These are phyloP conservation scores for Drosophila saltans DNA, from an alignment of 1,140 invertebrate species.

Conservation along the genomic window DNA sequence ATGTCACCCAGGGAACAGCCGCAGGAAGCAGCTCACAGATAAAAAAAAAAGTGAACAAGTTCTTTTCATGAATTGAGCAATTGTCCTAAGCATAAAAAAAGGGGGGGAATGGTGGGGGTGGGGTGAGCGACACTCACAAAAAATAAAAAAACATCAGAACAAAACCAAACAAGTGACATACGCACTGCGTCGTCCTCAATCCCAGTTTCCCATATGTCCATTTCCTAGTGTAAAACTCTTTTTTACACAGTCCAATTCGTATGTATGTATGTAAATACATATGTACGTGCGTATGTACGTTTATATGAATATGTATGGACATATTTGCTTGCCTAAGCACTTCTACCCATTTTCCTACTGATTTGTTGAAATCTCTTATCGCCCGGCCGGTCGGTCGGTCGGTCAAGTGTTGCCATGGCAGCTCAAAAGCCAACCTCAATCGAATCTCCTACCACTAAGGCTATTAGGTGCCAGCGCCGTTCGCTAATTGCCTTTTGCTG, in stretches of 20 bases:
- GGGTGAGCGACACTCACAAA: too few relatives aligned
- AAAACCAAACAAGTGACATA: constrained; percentile 75
- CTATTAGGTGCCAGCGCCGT: constrained; percentile 52
- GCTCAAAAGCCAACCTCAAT: constrained; percentile 39
- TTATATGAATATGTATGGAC: constrained; percentile 50
- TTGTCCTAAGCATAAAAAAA: constrained; percentile 57
- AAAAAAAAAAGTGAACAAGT: constrained; percentile 29
- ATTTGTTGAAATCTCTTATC: constrained; percentile 80
- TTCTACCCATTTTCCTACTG: constrained; percentile 59
- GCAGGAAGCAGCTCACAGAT: constrained; percentile 56
- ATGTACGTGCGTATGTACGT: constrained; percentile 63
- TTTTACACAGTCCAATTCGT: constrained; percentile 47
- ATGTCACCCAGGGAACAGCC: constrained; percentile 62
- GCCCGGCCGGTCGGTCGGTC: constrained; percentile 34
- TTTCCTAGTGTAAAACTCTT: constrained; percentile 50
- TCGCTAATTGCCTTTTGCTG: constrained; percentile 70
- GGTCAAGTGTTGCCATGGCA: constrained; percentile 73
- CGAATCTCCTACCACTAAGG: constrained; percentile 25
- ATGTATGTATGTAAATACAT: constrained; percentile 30
- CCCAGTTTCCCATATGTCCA: constrained; percentile 21
- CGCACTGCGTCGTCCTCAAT: constrained; percentile 71
- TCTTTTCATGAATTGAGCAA: constrained; percentile 72
- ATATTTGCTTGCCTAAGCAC: constrained; percentile 79
- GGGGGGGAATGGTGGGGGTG: too few relatives aligned
- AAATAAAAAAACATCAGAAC: constrained; percentile 5